Base-by-base conservation (phyloP, 2,888 invertebrate species). In the Athetis lepigone region DNA sequence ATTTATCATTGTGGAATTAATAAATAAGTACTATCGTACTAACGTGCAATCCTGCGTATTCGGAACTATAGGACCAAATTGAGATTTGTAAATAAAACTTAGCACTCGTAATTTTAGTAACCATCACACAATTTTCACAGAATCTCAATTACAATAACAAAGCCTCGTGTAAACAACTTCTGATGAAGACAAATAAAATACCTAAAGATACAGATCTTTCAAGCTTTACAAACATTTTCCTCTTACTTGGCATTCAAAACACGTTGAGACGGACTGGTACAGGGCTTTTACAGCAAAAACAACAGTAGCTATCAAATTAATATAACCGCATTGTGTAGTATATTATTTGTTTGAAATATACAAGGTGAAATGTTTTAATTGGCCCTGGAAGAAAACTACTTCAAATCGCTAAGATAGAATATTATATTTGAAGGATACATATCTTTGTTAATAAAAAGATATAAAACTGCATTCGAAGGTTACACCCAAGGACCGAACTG, bases 181-280 rank as follows among this genome's bases (percentile, higher is more conserved):
- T 36, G 19, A 45, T 29, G 45, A 43, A 43, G 21, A n/a, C 21
- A 63, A 63, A 63, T 65, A 65, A 45, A 68, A 66, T 66, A 33
- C 4, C 11, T 13, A 45, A 45, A 37, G 47, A 37, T 58, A 27
- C 13, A 13, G 11, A 45, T 58, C 65, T 49, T 43, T 33, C 23
- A 42, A 57, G 23, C 68, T 49, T 45, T 57, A 43, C 16, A 42
- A 27, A 27, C 57, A 55, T 46, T 4, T 42, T 25, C 9, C 21
- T 19, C 29, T 45, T 21, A 45, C 60, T 50, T 27, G 25, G 29
- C 8, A 68, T 68, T 70, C 37, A 52, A 19, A 52, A 25, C 70
- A 47, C 56, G 51, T 50, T 39, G 4, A 11, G 23, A 36, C 16
- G 60, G 66, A 72, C 40, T 49, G 43, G 54, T 49, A 49, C 33